Base-by-base conservation (phyloP, 2,888 invertebrate species). In the Petrolisthes cinctipes region DNA sequence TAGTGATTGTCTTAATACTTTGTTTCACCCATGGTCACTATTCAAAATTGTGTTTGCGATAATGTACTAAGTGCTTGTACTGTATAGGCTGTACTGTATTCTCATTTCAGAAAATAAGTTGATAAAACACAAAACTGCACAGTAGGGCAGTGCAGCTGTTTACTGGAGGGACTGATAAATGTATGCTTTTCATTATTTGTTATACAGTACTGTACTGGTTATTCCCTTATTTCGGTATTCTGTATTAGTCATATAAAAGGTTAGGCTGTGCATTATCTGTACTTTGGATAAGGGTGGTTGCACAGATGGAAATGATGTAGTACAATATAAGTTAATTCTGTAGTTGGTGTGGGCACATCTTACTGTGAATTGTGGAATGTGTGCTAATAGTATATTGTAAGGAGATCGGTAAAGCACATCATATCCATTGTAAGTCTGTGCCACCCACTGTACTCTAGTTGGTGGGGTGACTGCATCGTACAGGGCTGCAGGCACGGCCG, bases 401-500 rank as follows among this genome's bases (percentile, higher is more conserved):
- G 71, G 56, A 79, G 79, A n/a, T 20, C 53, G 54, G 57, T 20
- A 56, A 11, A 23, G 61, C 23, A 57, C 56, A 61, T 23, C 61
- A 81, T 56, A 81, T 81, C 81, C 56, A 37, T 23, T 37, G 51
- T 82, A 23, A 82, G 82, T 37, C 37, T 82, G 53, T 23, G 68
- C 82, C 82, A n/a, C 66, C 61, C 71, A n/a, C 37, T 5, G 56
- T 82, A 54, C 5, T 68, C 54, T 14, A 81, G 14, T 57, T 23
- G 79, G 84, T 56, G 11, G 53, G 79, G 84, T 66, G 79, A 61
- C 68, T n/a, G 71, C 71, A 71, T 71, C 68, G 57, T 66, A 61
- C 17, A 84, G 68, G 76, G 79, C 76, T 76, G 84, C 68, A n/a
- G 68, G 79, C 37, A 78, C 71, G 79, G 66, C 79, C 78, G 56